Base-by-base conservation (phyloP, 2,888 invertebrate genomes). In the Acrocyrtus sp. region DNA sequence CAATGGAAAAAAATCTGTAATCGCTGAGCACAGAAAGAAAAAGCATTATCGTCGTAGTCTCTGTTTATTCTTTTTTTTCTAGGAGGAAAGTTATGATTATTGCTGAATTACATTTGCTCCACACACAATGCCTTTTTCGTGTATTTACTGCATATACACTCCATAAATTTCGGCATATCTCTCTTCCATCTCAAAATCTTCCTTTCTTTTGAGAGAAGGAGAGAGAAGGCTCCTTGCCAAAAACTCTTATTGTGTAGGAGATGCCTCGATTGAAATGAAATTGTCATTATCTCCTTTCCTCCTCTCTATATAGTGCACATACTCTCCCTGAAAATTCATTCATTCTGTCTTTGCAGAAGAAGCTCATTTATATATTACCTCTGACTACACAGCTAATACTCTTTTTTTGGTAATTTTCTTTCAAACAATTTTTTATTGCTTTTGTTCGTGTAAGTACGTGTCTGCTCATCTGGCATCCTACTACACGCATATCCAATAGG, bases 31-130 rank as follows among this genome's bases (percentile, higher is more conserved):
- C 22, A 12, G 22, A 24, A 12, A 19, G 15, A 10, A 21, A 19
- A 12, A 12, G 15, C 17, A 19, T 5, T 19, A 22, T 21, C 4
- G n/a, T 21, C 21, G 22, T 10, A 8, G 34, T 34, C 34, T 34
- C 34, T 34, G n/a, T n/a, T n/a, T n/a, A n/a, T n/a, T n/a, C n/a
- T n/a, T n/a, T n/a, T n/a, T 12, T 8, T 12, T 34, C 34, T 34
- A 34, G 12, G 51, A 62, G 51, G 50, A 61, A 61, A 62, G 51
- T 62, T 62, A 62, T 62, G 51, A 62, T 62, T 51, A 62, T 62
- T 48, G 21, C 29, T 39, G 56, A 10, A 56, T 24, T 26, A 15
- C 26, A 19, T 57, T 57, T 43, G 41, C 41, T 22, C 5, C 5
- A 17, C n/a, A n/a, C n/a, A n/a, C n/a, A n/a, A n/a, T n/a, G n/a